A percentile compares a stretch with the other conserved stretches of the same genome.
Evolutionary conservation across 2,797 vertebrate genomes (phyloP).

Genomic region (Hippopotamyrus pictus): DNA sequence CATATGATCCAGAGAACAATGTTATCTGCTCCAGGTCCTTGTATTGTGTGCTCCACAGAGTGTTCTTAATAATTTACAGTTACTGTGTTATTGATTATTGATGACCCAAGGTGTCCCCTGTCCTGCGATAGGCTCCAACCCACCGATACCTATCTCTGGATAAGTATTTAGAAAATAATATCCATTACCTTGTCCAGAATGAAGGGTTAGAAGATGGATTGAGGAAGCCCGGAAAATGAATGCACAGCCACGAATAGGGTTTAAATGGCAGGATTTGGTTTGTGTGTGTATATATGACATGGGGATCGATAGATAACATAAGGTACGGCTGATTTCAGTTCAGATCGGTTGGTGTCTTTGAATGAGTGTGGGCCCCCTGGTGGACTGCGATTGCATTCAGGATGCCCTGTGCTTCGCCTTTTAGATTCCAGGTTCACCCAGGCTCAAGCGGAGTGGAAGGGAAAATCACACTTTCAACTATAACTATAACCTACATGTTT

Average conservation of each 20-base stretch:
- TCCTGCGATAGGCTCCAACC: background rate
- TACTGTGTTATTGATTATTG: background rate
- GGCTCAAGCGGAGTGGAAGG: background rate
- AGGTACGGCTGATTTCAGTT: background rate
- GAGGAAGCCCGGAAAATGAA: background rate
- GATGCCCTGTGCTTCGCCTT: background rate
- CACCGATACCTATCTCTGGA: background rate
- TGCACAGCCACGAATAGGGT: background rate
- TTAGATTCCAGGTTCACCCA: background rate
- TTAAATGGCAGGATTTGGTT: background rate
- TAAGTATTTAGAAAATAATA: background rate
- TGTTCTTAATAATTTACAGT: background rate
- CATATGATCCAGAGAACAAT: background rate
- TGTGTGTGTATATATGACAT: background rate
- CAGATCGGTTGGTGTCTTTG: background rate
- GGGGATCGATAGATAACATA: background rate
- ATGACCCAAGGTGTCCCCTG: background rate
- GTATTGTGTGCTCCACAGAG: background rate
- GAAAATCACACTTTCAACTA: background rate
- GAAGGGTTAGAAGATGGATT: background rate
- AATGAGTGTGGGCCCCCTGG: background rate
- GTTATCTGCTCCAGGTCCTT: background rate
- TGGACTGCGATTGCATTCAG: background rate
- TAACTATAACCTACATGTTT: background rate
- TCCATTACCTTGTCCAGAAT: background rate